Percentiles rank a stretch among this genome's conserved stretches.
Evolutionary conservation across 2,888 invertebrate species (phyloP).

Genomic region (Eupithecia inturbata): DNA sequence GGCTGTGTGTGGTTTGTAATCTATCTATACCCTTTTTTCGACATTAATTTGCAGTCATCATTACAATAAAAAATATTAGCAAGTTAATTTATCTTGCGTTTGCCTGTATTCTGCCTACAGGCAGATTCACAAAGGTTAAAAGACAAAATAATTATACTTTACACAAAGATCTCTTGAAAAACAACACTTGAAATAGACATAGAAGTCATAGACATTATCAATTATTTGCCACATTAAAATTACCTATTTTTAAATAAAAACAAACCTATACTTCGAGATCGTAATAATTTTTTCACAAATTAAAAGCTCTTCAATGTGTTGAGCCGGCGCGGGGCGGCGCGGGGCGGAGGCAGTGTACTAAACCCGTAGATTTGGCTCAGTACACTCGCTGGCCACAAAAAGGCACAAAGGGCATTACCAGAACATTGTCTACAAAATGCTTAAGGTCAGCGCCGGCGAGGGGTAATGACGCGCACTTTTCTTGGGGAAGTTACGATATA

Average conservation of each 20-base stretch:
- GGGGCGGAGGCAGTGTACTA: not conserved
- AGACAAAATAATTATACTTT: no score
- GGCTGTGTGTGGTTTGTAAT: no score
- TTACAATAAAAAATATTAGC: not conserved
- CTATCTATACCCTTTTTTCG: not conserved
- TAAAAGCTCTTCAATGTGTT: not conserved
- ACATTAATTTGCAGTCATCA: no score
- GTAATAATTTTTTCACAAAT: no score
- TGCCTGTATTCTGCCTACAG: not conserved
- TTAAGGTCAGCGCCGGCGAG: not conserved
- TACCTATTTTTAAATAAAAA: no score
- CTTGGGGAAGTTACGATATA: not conserved
- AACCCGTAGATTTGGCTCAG: not conserved
- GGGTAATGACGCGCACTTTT: not conserved
- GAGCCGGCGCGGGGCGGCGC: no score
- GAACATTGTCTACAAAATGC: conserved; percentile 5
- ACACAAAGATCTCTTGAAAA: no score
- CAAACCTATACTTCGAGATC: no score
- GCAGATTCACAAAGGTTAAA: no score
- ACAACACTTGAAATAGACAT: no score
- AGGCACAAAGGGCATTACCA: not conserved
- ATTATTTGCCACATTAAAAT: no score
- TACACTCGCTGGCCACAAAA: not conserved
- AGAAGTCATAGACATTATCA: no score
- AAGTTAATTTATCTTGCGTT: not conserved